Percentiles rank a stretch among this genome's conserved stretches.
phyloP scores from a whole-genome alignment of 2,797 vertebrate genomes.

The Xiphophorus birchmanni region DNA sequence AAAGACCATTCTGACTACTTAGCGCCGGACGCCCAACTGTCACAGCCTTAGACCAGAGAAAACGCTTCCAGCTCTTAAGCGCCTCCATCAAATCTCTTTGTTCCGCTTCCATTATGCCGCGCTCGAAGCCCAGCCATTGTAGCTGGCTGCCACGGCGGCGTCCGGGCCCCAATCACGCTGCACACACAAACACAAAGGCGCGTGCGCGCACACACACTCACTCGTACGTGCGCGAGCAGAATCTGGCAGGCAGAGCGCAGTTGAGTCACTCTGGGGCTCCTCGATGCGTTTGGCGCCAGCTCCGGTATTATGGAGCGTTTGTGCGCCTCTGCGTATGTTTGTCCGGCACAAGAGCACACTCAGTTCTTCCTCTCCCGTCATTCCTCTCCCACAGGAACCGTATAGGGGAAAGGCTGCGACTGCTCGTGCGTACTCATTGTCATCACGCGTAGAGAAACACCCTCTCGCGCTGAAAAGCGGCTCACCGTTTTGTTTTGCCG shows the following conservation, averaged over 20 bases:
- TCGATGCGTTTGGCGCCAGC: slow-evolving; percentile 61
- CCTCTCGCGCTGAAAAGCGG: slow-evolving; percentile 22
- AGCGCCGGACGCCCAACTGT: slow-evolving; percentile 66
- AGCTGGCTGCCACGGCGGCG: slow-evolving; percentile 63
- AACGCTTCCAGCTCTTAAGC: slow-evolving; percentile 67
- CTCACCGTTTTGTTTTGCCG: slow-evolving; percentile 30
- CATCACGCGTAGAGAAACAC: slow-evolving; percentile 10
- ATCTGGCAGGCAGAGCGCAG: slow-evolving; percentile 65
- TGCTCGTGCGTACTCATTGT: slow-evolving; percentile 38
- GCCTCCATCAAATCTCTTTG: slow-evolving; percentile 74
- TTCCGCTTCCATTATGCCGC: slow-evolving; percentile 68
- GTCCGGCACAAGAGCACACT: slow-evolving; percentile 52
- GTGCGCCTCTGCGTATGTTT: slow-evolving; percentile 48
- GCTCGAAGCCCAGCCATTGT: slow-evolving; percentile 61
- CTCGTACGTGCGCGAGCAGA: slow-evolving; percentile 16
- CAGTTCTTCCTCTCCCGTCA: slow-evolving; percentile 58
- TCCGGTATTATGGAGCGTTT: slow-evolving; percentile 59
- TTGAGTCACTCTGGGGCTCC: slow-evolving; percentile 75
- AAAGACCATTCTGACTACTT: slow-evolving; percentile 68
- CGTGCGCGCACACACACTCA: background rate
- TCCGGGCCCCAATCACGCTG: slow-evolving; percentile 41
- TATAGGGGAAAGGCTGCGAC: slow-evolving; percentile 48
- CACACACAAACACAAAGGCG: too few species aligned
- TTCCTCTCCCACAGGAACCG: slow-evolving; percentile 58
- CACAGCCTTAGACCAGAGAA: slow-evolving; percentile 58